Percentiles rank a stretch among this genome's conserved stretches.
phyloP scores from a whole-genome alignment of 2,113 vertebrate genomes.

The Crotalus viridis region DNA sequence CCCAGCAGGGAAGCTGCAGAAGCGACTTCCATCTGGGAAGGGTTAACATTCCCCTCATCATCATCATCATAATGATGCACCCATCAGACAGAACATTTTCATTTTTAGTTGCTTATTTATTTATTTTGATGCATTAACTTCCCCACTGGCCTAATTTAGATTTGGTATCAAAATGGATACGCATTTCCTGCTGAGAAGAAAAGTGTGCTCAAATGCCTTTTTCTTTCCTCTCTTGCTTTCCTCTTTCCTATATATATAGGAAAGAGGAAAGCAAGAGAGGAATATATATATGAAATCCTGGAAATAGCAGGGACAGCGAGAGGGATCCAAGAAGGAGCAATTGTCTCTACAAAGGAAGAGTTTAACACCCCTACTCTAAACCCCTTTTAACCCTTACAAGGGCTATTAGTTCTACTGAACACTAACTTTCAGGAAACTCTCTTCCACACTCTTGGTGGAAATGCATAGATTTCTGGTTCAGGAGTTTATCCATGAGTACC shows the following conservation, averaged over 20 bases:
- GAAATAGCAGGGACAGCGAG: neutral
- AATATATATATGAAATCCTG: no score
- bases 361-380: neutral
- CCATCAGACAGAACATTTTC: conserved; percentile 52
- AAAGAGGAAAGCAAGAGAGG: no score
- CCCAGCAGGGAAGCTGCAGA: no score
- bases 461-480: neutral
- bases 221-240: neutral
- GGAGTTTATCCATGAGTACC: neutral
- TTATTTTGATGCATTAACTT: conserved; percentile 80
- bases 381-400: neutral
- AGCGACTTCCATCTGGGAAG: conserved; percentile 74
- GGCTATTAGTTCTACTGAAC: neutral
- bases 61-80: no score
- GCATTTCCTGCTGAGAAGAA: conserved; percentile 71
- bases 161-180: conserved; percentile 78
- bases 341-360: conserved; percentile 39
- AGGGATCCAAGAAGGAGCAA: conserved; percentile 51
- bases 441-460: neutral
- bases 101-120: conserved; percentile 12
- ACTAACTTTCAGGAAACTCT: neutral
- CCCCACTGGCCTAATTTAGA: conserved; percentile 75
- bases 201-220: conserved; percentile 64
- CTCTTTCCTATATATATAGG: no score
- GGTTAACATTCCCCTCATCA: conserved; percentile 67